Evolutionary conservation across 2,113 vertebrate genomes (phyloP).

Genomic region (Neotoma lepida): DNA sequence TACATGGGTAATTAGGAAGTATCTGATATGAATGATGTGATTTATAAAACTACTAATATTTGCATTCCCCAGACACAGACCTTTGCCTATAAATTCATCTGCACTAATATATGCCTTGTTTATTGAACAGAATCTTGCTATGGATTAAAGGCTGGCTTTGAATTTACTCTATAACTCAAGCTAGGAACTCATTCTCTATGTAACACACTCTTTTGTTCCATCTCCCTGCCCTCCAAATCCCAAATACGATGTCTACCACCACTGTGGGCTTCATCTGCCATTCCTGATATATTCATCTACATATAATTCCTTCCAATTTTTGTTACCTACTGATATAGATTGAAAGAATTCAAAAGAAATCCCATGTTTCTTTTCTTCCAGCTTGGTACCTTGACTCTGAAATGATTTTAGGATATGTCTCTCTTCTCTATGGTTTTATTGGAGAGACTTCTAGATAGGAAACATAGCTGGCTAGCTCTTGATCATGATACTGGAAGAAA

Average conservation of each 20-base stretch:
- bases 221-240: background rate
- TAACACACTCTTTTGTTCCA: background rate
- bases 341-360: conserved; percentile 15
- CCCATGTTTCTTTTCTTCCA: background rate
- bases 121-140: background rate
- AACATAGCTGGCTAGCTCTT: background rate
- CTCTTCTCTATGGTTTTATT: background rate
- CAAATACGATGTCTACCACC: background rate
- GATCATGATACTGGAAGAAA: background rate
- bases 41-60: background rate
- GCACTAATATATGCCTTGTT: background rate
- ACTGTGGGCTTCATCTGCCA: background rate
- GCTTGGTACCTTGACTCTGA: background rate
- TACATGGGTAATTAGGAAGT: background rate
- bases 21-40: too few species aligned
- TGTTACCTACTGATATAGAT: background rate
- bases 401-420: background rate
- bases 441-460: background rate
- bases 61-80: background rate
- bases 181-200: background rate
- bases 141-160: background rate
- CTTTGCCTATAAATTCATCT: background rate
- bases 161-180: background rate
- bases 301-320: background rate
- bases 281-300: background rate